These are phyloP conservation scores for Yoshiicerus persimilis DNA, from an alignment of 1,140 invertebrate genomes.

Conservation along the genomic window DNA sequence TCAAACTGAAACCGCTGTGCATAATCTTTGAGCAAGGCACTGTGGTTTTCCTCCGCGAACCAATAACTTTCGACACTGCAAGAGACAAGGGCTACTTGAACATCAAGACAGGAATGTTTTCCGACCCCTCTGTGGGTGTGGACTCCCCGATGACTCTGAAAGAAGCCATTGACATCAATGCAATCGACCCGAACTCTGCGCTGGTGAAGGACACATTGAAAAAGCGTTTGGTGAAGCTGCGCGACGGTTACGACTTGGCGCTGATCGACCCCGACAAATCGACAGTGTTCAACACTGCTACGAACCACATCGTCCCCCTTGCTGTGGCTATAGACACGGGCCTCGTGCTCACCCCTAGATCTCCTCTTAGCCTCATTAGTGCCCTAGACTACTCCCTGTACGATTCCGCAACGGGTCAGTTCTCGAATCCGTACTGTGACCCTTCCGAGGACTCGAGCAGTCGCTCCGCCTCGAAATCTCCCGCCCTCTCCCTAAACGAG, in stretches of 20 bases:
- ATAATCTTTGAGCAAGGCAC: constrained; percentile 73
- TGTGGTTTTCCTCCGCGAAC: constrained; percentile 69
- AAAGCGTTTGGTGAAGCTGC: constrained; percentile 76
- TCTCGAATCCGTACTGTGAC: constrained; percentile 78
- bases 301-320: constrained; percentile 75
- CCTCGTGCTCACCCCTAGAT: constrained; percentile 72
- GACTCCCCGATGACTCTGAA: constrained; percentile 66
- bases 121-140: constrained; percentile 66
- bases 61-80: constrained; percentile 73
- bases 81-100: constrained; percentile 72
- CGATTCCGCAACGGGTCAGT: constrained; percentile 72
- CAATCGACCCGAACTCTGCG: constrained; percentile 83
- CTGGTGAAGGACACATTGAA: constrained; percentile 83
- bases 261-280: constrained; percentile 83
- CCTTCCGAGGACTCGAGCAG: constrained; percentile 53
- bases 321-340: constrained; percentile 72
- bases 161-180: constrained; percentile 77
- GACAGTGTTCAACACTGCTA: constrained; percentile 77
- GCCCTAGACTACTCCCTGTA: constrained; percentile 80
- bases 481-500: constrained; percentile 67
- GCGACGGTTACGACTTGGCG: constrained; percentile 81
- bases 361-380: constrained; percentile 77
- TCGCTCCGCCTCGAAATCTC: constrained; percentile 46
- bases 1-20: constrained; percentile 65
- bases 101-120: constrained; percentile 70